Evolutionary conservation across 2,113 vertebrate species (phyloP), one percentile per base, ranked within the genome.

Genomic region (Falco punctatus): DNA sequence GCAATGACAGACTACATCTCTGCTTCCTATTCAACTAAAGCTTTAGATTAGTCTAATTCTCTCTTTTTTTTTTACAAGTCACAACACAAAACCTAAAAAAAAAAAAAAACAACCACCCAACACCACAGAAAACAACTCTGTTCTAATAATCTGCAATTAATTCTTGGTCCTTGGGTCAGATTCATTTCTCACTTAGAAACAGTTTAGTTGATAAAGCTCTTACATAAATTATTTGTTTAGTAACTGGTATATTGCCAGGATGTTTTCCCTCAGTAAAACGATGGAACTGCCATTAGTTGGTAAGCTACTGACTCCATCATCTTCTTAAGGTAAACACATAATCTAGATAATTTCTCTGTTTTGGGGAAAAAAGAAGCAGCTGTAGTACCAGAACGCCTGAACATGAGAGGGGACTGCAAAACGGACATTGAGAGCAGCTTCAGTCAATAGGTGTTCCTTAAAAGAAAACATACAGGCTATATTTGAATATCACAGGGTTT

Each of bases 1-100:
- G 72, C 98, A 98, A 94, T 97, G 98, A 98, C 98, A 98, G 98
- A 96, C 97, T 98, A 95, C 92, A 84, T 98, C 94, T 97, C 96
- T 95, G 94, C 51, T 81, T 97, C 97, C 96, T 97, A 95, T 96
- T 98, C 97, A 96, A 90, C 94, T 48, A 90, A 95, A 96, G 88
- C 96, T 97, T 98, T 94, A 97, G 98, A 98, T 97, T 95, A 97
- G 95, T 96, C 92, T 98, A 97, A 98, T 98, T 98, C 90, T 96
- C 66, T 38, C 38, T 38, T 38, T 38, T 38, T 38, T 38, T 38
- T 38, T 38, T 38, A 38, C 38, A 38, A 38, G 38, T 38, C 38
- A 38, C 49, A 49, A 27, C 61, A 73, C 21, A 78, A 81, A 91
- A 48, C 28, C 48, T 46, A n/a, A 17, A 19, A 70, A 79, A 81